phyloP scores from a whole-genome alignment of 1,140 invertebrate species.

The Drosophila teissieri region DNA sequence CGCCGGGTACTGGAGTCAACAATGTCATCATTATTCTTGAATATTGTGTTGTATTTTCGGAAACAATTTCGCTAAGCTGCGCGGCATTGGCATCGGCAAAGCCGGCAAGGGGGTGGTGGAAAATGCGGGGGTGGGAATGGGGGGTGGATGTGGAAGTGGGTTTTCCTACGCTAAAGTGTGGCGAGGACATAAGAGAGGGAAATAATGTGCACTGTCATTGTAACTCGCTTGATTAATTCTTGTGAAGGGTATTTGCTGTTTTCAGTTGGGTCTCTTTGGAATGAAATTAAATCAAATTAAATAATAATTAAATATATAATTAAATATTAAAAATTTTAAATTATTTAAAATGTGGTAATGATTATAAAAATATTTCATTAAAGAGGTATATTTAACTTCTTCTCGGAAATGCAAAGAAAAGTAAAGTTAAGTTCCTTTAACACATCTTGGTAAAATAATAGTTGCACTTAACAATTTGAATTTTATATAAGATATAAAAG shows the following conservation, averaged over 20 bases:
- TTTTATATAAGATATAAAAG: not conserved
- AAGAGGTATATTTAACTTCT: too few species aligned
- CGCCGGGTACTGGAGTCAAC: slow-evolving; percentile 78
- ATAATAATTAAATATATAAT: too few species aligned
- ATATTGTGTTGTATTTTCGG: slow-evolving; percentile 83
- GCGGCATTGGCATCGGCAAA: slow-evolving; percentile 52
- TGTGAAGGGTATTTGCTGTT: slow-evolving; percentile 47
- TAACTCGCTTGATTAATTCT: slow-evolving; percentile 82
- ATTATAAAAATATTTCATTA: too few species aligned
- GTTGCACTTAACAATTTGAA: too few species aligned
- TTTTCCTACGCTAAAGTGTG: slow-evolving; percentile 50
- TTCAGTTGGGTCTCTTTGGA: not conserved
- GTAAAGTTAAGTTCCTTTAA: too few species aligned
- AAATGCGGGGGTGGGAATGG: slow-evolving; percentile 1
- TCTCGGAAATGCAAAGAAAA: too few species aligned
- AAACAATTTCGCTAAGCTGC: slow-evolving; percentile 82
- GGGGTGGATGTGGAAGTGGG: not conserved
- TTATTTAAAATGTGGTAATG: too few species aligned
- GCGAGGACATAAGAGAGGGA: slow-evolving; percentile 73
- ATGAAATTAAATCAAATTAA: too few species aligned
- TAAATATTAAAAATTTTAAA: too few species aligned
- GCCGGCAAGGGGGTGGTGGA: slow-evolving; percentile 24
- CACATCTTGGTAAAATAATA: too few species aligned
- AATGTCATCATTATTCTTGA: slow-evolving; percentile 84
- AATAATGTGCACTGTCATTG: slow-evolving; percentile 83